Evolutionary conservation across 1,140 invertebrate genomes (phyloP).

Genomic region (Panagrolaimus sp.): DNA sequence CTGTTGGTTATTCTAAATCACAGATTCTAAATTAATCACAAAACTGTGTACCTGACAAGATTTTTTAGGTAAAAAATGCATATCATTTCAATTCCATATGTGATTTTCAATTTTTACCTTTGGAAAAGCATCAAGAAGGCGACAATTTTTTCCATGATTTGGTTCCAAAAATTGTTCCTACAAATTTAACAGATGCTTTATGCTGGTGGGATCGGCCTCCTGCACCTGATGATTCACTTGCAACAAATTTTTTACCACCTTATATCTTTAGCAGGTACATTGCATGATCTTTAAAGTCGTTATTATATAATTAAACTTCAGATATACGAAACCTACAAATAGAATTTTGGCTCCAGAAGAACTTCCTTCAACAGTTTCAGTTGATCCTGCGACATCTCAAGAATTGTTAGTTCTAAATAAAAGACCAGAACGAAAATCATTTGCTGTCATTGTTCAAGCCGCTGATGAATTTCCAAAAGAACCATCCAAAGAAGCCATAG

Average conservation of each 20-base stretch:
- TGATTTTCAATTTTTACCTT: conserved; percentile 1
- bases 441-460: conserved; percentile 49
- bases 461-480: conserved; percentile 46
- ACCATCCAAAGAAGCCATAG: conserved; percentile 43
- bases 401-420: conserved; percentile 21
- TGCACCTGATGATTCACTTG: background rate
- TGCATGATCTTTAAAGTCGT: background rate
- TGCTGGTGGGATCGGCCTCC: conserved; percentile 7
- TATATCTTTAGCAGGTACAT: conserved; percentile 12
- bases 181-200: conserved; percentile 10
- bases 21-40: background rate
- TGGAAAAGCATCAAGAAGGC: background rate
- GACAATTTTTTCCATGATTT: background rate
- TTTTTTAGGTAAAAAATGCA: background rate
- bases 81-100: conserved; percentile 13
- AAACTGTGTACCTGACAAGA: too few species aligned
- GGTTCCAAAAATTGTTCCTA: background rate
- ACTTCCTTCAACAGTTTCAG: background rate
- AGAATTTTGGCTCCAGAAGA: conserved; percentile 9
- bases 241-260: background rate
- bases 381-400: background rate
- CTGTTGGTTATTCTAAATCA: background rate
- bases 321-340: background rate
- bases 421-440: conserved; percentile 53
- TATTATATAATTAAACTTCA: background rate